A percentile compares a stretch with the other conserved stretches of the same genome.
phyloP scores from a whole-genome alignment of 2,888 invertebrate species.

The Dione vanillae region DNA sequence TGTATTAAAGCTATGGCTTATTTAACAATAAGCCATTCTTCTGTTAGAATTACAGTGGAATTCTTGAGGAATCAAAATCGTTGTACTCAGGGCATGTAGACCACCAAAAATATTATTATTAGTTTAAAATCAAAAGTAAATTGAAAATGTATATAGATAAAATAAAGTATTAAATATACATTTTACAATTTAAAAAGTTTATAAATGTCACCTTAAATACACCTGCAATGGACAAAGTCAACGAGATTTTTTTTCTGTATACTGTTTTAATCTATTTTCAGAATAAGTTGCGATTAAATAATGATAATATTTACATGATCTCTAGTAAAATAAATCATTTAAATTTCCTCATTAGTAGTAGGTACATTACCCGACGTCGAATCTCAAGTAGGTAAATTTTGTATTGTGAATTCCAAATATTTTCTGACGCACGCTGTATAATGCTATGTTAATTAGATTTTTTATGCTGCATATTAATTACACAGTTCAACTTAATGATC shows the following conservation, averaged over 20 bases:
- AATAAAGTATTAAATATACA: too few relatives aligned
- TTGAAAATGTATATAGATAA: too few relatives aligned
- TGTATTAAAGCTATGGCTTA: too few relatives aligned
- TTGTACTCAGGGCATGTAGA: too few relatives aligned
- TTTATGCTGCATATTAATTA: not conserved
- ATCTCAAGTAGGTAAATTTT: not conserved
- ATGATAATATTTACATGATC: not conserved
- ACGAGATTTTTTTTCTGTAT: not conserved
- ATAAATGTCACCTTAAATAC: too few relatives aligned
- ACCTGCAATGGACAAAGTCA: too few relatives aligned
- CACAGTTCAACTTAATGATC: not conserved
- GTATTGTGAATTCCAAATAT: not conserved
- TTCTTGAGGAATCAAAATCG: too few relatives aligned
- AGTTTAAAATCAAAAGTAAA: too few relatives aligned
- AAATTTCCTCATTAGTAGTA: conserved; percentile 1
- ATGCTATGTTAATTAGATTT: not conserved
- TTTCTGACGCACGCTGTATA: not conserved
- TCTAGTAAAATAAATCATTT: not conserved
- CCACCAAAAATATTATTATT: too few relatives aligned
- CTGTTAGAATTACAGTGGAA: too few relatives aligned
- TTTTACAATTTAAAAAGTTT: too few relatives aligned
- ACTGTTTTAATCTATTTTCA: not conserved
- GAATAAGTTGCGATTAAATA: not conserved
- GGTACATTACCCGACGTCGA: not conserved
- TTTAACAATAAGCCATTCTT: too few relatives aligned